Evolutionary conservation across 2,888 invertebrate species (phyloP), one percentile per base, ranked within the genome.

Genomic region (Steinernema carpocapsae): DNA sequence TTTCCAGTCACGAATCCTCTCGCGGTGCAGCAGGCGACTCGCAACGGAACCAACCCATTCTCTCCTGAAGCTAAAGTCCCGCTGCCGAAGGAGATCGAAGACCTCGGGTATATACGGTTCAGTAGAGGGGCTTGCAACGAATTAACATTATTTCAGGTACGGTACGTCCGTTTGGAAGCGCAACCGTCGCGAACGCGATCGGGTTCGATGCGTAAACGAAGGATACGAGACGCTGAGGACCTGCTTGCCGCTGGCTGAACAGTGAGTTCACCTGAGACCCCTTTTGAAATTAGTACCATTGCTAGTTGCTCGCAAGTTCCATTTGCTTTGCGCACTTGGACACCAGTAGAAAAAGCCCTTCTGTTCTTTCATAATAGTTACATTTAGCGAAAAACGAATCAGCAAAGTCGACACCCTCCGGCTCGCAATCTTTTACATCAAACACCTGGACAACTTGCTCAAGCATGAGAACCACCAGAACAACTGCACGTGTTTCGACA

Each of bases 331-430:
- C n/a, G n/a, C n/a, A n/a, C n/a, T n/a, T n/a, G n/a, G n/a, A n/a
- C n/a, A n/a, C n/a, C n/a, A n/a, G n/a, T n/a, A n/a, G n/a, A n/a
- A n/a, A n/a, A n/a, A n/a, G n/a, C n/a, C n/a, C n/a, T n/a, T n/a
- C n/a, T n/a, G n/a, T n/a, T n/a, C n/a, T n/a, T n/a, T n/a, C n/a
- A n/a, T n/a, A n/a, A n/a, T n/a, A n/a, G n/a, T n/a, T n/a, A 64
- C 24, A 79, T 84, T 71, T 77, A 86, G 85, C n/a, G 86, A 86
- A 32, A 85, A 84, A 71, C 79, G 88, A 24, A 81, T 88, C 71
- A 88, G 88, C 77, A 88, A 88, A 79, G 88, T 88, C 51, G 88
- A 88, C 79, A 88, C 88, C 0, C 79, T 88, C n/a, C 83, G 87
- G 10, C 77, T 87, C 22, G 88, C 88, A 17, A 88, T 88, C 48